Evolutionary conservation across 2,888 invertebrate genomes (phyloP).

Genomic region (Caenorhabditis plicata): DNA sequence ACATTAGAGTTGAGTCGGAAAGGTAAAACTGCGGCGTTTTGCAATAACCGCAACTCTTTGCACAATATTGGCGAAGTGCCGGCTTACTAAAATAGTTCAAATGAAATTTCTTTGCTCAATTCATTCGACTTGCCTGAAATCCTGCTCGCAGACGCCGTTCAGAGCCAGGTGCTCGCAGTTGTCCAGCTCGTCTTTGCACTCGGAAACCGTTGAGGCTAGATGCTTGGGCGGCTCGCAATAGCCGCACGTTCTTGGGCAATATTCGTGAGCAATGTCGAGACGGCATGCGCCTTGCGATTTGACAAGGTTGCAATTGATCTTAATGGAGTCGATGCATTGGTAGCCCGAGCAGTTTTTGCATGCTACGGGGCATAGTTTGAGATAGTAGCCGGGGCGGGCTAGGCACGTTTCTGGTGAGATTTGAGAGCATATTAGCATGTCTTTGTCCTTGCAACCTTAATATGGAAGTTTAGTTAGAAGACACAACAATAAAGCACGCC

Average conservation of each 20-base stretch:
- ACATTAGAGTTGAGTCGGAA: conserved; percentile 24
- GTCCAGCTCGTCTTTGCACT: conserved; percentile 51
- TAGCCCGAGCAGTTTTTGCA: conserved; percentile 51
- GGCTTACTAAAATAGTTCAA: conserved; percentile 24
- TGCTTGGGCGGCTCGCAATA: conserved; percentile 44
- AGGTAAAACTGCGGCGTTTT: conserved; percentile 45
- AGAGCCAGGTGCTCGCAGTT: conserved; percentile 48
- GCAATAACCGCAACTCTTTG: conserved; percentile 53
- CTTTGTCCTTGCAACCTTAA: conserved; percentile 50
- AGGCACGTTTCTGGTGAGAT: conserved; percentile 49
- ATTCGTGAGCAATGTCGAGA: conserved; percentile 46
- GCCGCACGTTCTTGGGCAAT: conserved; percentile 51
- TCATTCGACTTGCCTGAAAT: conserved; percentile 27
- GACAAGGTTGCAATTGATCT: conserved; percentile 52
- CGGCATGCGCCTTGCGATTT: conserved; percentile 43
- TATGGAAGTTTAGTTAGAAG: too few species aligned
- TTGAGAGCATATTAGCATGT: conserved; percentile 44
- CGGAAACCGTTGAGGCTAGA: conserved; percentile 27
- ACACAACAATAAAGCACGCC: too few species aligned
- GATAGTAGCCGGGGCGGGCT: conserved; percentile 52
- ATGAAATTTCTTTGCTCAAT: conserved; percentile 7
- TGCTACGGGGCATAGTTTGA: conserved; percentile 53
- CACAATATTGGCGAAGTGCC: conserved; percentile 49
- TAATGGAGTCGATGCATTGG: conserved; percentile 50
- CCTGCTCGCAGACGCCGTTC: conserved; percentile 49